These are phyloP conservation scores for Drosophila lini DNA, from an alignment of 1,140 invertebrate genomes.

Conservation along the genomic window DNA sequence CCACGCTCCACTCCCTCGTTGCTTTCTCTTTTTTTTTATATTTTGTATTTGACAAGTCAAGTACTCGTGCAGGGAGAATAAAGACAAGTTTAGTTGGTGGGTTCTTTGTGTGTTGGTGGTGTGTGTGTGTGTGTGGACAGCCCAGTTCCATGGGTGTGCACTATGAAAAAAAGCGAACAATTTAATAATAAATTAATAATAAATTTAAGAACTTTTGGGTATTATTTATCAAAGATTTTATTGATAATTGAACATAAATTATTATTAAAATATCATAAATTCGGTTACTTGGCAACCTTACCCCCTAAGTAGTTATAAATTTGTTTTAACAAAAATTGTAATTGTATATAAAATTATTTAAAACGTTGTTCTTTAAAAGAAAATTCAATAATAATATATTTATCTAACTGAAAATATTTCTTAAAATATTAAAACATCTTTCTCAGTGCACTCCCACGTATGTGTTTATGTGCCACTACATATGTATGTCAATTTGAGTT, in stretches of 20 bases:
- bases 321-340: neutral
- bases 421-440: neutral
- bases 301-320: neutral
- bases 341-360: no score
- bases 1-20: neutral
- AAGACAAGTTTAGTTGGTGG: slow-evolving; percentile 43
- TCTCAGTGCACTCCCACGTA: neutral
- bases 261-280: neutral
- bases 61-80: slow-evolving; percentile 44
- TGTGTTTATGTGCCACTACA: slow-evolving; percentile 30
- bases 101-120: slow-evolving; percentile 17
- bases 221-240: neutral
- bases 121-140: slow-evolving; percentile 32
- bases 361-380: no score
- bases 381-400: no score
- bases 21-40: slow-evolving; percentile 16
- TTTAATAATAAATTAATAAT: no score
- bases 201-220: neutral
- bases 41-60: slow-evolving; percentile 70
- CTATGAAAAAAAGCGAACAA: neutral
- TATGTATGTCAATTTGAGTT: slow-evolving; percentile 66
- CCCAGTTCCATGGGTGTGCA: slow-evolving; percentile 25
- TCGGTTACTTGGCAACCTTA: neutral
- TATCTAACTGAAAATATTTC: neutral
- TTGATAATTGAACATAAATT: no score